phyloP scores from a whole-genome alignment of 1,140 invertebrate species.

The Drosophila saltans region DNA sequence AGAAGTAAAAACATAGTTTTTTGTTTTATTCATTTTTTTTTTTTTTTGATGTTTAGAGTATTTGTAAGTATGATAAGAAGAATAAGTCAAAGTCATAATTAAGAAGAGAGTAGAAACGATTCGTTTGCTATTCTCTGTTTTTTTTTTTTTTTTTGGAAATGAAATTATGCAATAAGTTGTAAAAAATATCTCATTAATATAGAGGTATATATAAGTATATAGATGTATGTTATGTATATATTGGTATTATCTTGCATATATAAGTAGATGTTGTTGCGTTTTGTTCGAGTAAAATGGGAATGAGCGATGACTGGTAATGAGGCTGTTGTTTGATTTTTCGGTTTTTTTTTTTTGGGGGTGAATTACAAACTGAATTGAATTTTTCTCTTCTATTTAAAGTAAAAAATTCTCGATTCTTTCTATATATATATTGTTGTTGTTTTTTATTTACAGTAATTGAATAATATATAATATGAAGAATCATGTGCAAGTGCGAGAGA shows the following conservation, averaged over 20 bases:
- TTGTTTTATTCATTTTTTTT: conserved; percentile 11
- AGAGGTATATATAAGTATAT: conserved; percentile 48
- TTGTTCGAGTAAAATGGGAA: conserved; percentile 7
- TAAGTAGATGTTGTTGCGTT: conserved; percentile 9
- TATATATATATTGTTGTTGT: neutral
- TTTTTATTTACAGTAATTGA: neutral
- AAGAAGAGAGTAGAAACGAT: neutral
- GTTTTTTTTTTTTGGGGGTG: neutral
- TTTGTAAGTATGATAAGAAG: too few relatives aligned
- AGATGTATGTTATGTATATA: conserved; percentile 31
- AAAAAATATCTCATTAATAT: conserved; percentile 56
- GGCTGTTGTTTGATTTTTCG: neutral
- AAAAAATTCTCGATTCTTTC: neutral
- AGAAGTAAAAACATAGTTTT: conserved; percentile 50
- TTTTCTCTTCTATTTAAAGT: too few relatives aligned
- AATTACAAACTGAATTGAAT: neutral
- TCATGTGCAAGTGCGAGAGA: conserved; percentile 2
- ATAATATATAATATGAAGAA: neutral
- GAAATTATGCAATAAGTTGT: conserved; percentile 57
- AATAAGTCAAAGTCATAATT: neutral
- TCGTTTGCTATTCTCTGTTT: conserved; percentile 22
- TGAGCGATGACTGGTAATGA: conserved; percentile 15
- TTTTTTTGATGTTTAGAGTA: neutral
- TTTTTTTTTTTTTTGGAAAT: conserved; percentile 38
- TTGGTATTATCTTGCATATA: conserved; percentile 17